phyloP scores from a whole-genome alignment of 2,113 vertebrate genomes.

The Nannospalax galili region DNA sequence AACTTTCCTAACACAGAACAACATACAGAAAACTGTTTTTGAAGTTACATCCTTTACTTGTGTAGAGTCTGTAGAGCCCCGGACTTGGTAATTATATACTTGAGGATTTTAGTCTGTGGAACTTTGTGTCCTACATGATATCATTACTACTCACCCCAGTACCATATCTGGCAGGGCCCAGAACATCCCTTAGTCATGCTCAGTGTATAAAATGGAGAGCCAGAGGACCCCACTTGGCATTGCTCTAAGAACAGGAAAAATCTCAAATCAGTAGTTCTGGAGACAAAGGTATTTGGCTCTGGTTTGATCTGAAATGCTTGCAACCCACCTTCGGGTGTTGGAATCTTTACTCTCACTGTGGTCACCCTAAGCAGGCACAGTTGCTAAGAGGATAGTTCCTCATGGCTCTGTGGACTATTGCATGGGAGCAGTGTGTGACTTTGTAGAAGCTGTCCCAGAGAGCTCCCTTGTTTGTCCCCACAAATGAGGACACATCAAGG shows the following conservation, averaged over 20 bases:
- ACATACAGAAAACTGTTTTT: not conserved
- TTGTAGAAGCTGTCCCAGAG: not conserved
- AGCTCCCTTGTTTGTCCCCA: no score
- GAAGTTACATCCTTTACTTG: not conserved
- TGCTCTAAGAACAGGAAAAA: not conserved
- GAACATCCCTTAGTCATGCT: not conserved
- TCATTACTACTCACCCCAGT: not conserved
- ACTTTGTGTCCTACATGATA: not conserved
- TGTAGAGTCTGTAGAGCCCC: not conserved
- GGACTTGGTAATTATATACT: not conserved
- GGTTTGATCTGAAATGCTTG: not conserved
- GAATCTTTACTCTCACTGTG: no score
- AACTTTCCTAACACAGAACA: not conserved
- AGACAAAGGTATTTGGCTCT: not conserved
- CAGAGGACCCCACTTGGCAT: accelerated
- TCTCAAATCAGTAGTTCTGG: not conserved
- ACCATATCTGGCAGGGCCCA: not conserved
- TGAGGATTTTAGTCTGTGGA: not conserved
- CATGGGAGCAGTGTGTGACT: not conserved
- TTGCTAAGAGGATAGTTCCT: not conserved
- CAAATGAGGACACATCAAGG: not conserved
- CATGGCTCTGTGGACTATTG: not conserved
- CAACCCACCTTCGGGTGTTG: not conserved
- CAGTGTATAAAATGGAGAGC: accelerated
- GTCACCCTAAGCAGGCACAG: not conserved